phyloP scores from a whole-genome alignment of 2,888 invertebrate species.

The Nysson spinosus region DNA sequence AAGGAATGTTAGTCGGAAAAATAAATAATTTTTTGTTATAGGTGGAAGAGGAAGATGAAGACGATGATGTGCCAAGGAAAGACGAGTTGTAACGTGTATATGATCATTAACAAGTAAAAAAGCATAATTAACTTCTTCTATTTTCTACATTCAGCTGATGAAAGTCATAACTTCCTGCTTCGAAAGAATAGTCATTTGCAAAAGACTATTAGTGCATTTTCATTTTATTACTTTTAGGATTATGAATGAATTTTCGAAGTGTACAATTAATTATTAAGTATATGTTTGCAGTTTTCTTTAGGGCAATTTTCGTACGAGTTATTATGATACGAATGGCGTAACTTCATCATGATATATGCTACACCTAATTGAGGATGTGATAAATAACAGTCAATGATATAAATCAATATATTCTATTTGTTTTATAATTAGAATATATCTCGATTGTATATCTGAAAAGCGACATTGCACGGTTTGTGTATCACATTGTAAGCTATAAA shows the following conservation, averaged over 20 bases:
- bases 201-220: conserved; percentile 33
- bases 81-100: conserved; percentile 85
- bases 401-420: conserved; percentile 25
- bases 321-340: conserved; percentile 18
- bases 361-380: conserved; percentile 24
- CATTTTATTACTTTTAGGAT: conserved; percentile 41
- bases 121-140: conserved; percentile 49
- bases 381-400: conserved; percentile 19
- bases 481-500: too few species aligned
- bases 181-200: conserved; percentile 49
- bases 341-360: conserved; percentile 4
- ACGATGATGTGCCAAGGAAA: conserved; percentile 85
- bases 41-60: conserved; percentile 84
- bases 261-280: conserved; percentile 49
- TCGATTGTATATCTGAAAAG: conserved; percentile 12
- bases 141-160: conserved; percentile 43
- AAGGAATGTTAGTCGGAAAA: too few species aligned
- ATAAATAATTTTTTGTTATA: conserved; percentile 54
- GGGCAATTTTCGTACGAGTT: conserved; percentile 13
- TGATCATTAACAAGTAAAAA: conserved; percentile 55
- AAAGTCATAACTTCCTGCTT: conserved; percentile 41
- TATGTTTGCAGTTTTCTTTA: conserved; percentile 37
- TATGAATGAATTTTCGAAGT: conserved; percentile 29
- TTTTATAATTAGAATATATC: conserved; percentile 16
- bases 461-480: too few species aligned